A percentile compares a stretch with the other conserved stretches of the same genome.
Evolutionary conservation across 2,113 vertebrate genomes (phyloP).

Genomic region (Myxocyprinus asiaticus): DNA sequence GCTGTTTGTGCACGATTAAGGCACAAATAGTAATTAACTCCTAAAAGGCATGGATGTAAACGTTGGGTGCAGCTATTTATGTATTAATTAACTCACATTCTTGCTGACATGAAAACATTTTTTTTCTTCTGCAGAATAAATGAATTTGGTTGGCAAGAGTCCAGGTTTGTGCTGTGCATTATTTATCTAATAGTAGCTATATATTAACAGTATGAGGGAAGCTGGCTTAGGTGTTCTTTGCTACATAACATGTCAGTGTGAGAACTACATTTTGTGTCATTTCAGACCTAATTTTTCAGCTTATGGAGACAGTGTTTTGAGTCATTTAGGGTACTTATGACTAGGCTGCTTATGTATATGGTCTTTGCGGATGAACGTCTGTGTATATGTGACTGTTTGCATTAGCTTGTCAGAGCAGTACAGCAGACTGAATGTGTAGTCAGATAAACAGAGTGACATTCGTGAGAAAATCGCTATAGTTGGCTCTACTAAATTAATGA

Average conservation of each 20-base stretch:
- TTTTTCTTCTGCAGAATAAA: not conserved
- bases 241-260: slow-evolving; percentile 30
- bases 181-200: slow-evolving; percentile 10
- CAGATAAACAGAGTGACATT: not conserved
- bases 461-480: not conserved
- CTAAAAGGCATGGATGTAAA: slow-evolving; percentile 7
- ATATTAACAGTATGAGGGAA: slow-evolving; percentile 9
- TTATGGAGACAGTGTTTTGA: slow-evolving; percentile 22
- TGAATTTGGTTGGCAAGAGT: not conserved
- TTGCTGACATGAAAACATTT: not conserved
- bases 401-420: slow-evolving; percentile 1
- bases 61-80: slow-evolving; percentile 22
- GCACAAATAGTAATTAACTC: not conserved
- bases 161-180: slow-evolving; percentile 2
- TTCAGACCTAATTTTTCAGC: slow-evolving; percentile 20
- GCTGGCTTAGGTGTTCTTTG: not conserved
- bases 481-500: too few species aligned
- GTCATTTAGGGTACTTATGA: slow-evolving; percentile 33
- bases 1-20: not conserved
- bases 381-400: slow-evolving; percentile 1
- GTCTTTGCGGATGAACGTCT: slow-evolving; percentile 13
- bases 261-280: slow-evolving; percentile 18
- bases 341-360: slow-evolving; percentile 11
- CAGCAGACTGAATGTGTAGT: slow-evolving; percentile 2
- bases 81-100: slow-evolving; percentile 12